Base-by-base conservation (phyloP, 1,140 invertebrate genomes). In the Pachypsylla venusta region DNA sequence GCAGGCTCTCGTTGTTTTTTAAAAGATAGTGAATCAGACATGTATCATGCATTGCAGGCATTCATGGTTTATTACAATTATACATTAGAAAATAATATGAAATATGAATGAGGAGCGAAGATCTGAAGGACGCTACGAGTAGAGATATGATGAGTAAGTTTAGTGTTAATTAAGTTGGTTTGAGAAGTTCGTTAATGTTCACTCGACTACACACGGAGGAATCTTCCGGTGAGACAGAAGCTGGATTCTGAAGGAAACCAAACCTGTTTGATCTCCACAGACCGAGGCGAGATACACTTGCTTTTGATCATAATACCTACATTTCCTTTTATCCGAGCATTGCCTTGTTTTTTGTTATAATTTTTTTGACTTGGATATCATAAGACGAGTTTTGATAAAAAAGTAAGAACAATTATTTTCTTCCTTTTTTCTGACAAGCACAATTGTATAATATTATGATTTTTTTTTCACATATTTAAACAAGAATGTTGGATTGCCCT, bases 111-210 rank as follows among this genome's bases (percentile, higher is more conserved):
- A 48, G 22, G 42, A 48, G 42, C 16, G n/a, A 35, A 48, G 42
- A 48, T 48, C 42, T 48, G 42, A 48, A 48, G 42, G 42, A 48
- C 42, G n/a, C n/a, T n/a, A n/a, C n/a, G n/a, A n/a, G n/a, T n/a
- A n/a, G 22, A 48, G 42, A 48, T 48, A 48, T 48, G 42, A 48
- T 48, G 42, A 48, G 42, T 48, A 48, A 48, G n/a, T 48, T 48
- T 48, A 19, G 42, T 48, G 42, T 48, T 48, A 48, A 48, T 48
- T 48, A 48, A 48, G 42, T 48, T 48, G 42, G 42, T 48, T 48
- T 19, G 30, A n/a, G 5, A 48, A 48, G 42, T 48, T 48, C 7
- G 5, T 48, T 19, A 19, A 48, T 48, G 42, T 48, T 48, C 42
- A 48, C 42, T 48, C 22, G 42, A 48, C 42, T 48, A 4, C n/a